Percentiles rank a stretch among this genome's conserved stretches.
These are phyloP conservation scores for Lasius fuliginosus DNA, from an alignment of 2,888 invertebrate species.

Conservation along the genomic window DNA sequence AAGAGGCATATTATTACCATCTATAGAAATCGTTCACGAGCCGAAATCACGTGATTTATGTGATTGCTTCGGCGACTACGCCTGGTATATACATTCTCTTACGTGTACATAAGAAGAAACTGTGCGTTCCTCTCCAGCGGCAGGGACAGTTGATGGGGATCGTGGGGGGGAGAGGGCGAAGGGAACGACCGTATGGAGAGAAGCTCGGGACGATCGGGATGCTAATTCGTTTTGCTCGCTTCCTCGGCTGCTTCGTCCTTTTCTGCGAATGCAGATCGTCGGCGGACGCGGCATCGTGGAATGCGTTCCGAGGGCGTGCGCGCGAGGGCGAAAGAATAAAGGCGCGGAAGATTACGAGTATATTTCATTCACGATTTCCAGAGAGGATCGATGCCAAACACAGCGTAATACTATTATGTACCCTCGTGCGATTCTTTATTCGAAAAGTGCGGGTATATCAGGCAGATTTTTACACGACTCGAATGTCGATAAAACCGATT, in stretches of 20 bases:
- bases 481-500: conserved; percentile 2
- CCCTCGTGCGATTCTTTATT: background rate
- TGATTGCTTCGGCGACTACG: conserved; percentile 60
- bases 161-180: background rate
- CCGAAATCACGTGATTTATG: conserved; percentile 71
- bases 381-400: background rate
- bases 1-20: conserved; percentile 69
- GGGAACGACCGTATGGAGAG: conserved; percentile 55
- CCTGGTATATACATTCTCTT: conserved; percentile 48
- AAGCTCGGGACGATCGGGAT: conserved; percentile 74
- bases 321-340: conserved; percentile 63
- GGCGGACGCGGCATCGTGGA: conserved; percentile 72
- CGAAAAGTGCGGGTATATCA: background rate
- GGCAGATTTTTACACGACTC: background rate
- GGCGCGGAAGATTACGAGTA: conserved; percentile 60
- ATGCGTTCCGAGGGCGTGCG: conserved; percentile 70
- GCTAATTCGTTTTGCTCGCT: conserved; percentile 78
- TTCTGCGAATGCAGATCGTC: conserved; percentile 81
- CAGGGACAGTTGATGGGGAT: conserved; percentile 41
- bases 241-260: conserved; percentile 76
- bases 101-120: conserved; percentile 50
- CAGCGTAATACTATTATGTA: background rate
- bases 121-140: conserved; percentile 24
- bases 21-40: conserved; percentile 67
- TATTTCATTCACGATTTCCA: conserved; percentile 37